A percentile compares a stretch with the other conserved stretches of the same genome.
Evolutionary conservation across 2,888 invertebrate genomes (phyloP).

Genomic region (Kryphioiulus occultus): DNA sequence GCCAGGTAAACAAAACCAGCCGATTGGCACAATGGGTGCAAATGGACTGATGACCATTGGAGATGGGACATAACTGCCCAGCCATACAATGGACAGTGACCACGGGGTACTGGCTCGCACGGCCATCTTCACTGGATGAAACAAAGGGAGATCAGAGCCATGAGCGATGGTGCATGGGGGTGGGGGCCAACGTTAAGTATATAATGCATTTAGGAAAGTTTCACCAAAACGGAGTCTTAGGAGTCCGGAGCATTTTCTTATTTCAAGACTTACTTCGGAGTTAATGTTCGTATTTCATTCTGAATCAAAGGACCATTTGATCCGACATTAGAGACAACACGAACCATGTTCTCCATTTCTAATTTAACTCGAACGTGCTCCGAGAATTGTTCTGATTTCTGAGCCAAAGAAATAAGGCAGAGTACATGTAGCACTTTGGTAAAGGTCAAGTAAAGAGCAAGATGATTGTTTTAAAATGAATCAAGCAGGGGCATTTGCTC

Average conservation of each 20-base stretch:
- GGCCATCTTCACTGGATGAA: neutral
- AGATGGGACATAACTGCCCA: slow-evolving; percentile 30
- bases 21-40: neutral
- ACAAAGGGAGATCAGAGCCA: neutral
- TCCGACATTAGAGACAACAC: neutral
- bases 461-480: too few species aligned
- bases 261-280: too few species aligned
- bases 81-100: neutral
- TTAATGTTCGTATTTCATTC: too few species aligned
- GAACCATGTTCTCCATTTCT: neutral
- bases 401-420: too few species aligned
- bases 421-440: too few species aligned
- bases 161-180: too few species aligned
- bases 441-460: too few species aligned
- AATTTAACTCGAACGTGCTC: too few species aligned
- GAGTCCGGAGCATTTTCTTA: neutral
- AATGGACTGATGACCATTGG: slow-evolving; percentile 35
- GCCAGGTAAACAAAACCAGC: neutral
- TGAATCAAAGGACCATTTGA: neutral
- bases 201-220: neutral
- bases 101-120: neutral
- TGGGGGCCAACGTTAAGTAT: neutral
- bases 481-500: too few species aligned
- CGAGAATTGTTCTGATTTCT: too few species aligned
- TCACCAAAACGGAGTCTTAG: neutral